Evolutionary conservation across 2,797 vertebrate species (phyloP), one percentile per base, ranked within the genome.

Genomic region (Gypaetus barbatus): DNA sequence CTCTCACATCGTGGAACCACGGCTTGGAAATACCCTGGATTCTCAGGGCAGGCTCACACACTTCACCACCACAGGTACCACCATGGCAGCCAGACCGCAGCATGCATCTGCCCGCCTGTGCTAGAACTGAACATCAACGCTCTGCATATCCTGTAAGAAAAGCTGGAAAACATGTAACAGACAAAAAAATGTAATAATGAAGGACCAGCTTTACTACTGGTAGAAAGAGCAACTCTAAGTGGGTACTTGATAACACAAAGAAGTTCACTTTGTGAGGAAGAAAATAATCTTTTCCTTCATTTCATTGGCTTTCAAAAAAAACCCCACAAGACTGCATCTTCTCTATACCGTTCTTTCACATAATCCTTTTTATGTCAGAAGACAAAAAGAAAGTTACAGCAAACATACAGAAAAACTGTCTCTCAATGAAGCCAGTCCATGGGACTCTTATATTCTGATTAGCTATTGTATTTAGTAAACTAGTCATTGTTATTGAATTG

Each of bases 1-100:
- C 8, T 60, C n/a, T n/a, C 15, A 27, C 25, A 9, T 66, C 0
- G 0, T 24, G 39, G 18, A 79, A 46, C n/a, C 31, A 2, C 2
- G 7, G 52, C 39, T 60, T 6, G 3, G 18, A 60, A 48, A 35
- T 21, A 79, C 9, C 30, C 30, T 19, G n/a, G 39, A 46, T 73
- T 18, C 39, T 35, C 25, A 35, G n/a, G 39, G 22, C 30, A 65
- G 14, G 66, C 37, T 78, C 58, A 44, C 24, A n/a, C 43, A 10
- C 28, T 58, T 52, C 66, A 58, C 44, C 13, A 48, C 27, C 49
- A 51, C 33, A 39, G 39, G 60, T 16, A 73, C 46, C 46, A 31
- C n/a, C 0, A 0, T 4, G 4, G 66, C 60, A 78, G 60, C 27
- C 44, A 65, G 80, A 8, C 28, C 15, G 17, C n/a, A 58, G 30